Conservation (phyloP, 1,140 invertebrate genomes). For the Dendroctonus ponderosae region DNA sequence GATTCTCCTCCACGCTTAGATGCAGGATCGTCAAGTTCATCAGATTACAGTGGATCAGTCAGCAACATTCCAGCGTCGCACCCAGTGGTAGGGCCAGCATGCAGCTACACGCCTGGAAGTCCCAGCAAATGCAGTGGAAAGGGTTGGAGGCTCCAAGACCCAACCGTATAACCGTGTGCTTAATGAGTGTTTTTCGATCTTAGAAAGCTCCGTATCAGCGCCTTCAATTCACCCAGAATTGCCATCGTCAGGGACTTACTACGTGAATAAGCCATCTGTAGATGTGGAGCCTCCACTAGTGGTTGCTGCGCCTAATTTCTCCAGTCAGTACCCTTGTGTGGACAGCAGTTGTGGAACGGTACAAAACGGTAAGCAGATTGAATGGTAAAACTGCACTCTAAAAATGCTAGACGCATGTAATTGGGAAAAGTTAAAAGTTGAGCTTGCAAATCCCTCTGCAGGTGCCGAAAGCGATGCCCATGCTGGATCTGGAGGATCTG, state of each 20-base stretch:
- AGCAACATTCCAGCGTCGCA: conserved; percentile 14
- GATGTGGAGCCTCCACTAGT: conserved; percentile 8
- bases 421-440: no score
- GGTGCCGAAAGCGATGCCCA: no score
- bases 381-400: no score
- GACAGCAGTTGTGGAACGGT: conserved; percentile 6
- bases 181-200: neutral
- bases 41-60: conserved; percentile 9
- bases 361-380: neutral
- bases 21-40: neutral
- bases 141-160: no score
- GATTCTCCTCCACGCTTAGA: neutral
- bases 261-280: conserved; percentile 25
- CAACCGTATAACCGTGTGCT: neutral
- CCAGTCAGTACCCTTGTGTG: conserved; percentile 25
- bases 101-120: conserved; percentile 22
- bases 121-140: conserved; percentile 3
- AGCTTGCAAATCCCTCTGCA: no score
- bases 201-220: neutral
- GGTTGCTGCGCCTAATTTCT: conserved; percentile 10
- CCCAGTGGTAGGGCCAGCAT: conserved; percentile 4
- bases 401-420: no score
- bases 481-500: neutral
- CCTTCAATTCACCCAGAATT: conserved; percentile 26
- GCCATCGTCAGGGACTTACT: conserved; percentile 24